Evolutionary conservation across 2,888 invertebrate species (phyloP), one percentile per base, ranked within the genome.

Genomic region (Muscina levida): DNA sequence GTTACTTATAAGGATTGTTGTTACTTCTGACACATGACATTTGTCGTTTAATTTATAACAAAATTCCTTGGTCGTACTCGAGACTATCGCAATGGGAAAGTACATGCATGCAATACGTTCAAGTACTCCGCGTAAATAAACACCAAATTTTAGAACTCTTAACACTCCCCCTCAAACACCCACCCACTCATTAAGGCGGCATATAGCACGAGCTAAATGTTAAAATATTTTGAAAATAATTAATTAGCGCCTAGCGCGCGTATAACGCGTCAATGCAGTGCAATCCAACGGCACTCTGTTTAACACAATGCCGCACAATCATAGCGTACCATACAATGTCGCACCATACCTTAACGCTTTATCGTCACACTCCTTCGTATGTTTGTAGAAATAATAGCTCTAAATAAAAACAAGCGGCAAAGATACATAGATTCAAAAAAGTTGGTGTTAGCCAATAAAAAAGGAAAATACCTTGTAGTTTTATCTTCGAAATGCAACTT

Each of bases 21-120:
- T 79, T 70, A 62, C 65, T 31, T 68, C 46, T 76, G 79, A 79
- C 79, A 76, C 76, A 62, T 68, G 76, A 72, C 76, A 76, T 79
- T 72, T 76, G 72, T 76, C 56, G 51, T 56, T 57, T 68, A 51
- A 48, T 65, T 46, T 8, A 31, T 15, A 15, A 53, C 13, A 17
- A 53, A 68, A 39, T 39, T 42, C 6, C 6, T 15, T 5, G 48
- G 19, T 51, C 51, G 19, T 5, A n/a, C 6, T 24, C 24, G 17
- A 13, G n/a, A 65, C 13, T 17, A 44, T 24, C 3, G 4, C 13
- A 22, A 65, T 8, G 42, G 3, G 44, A 26, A 31, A 31, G 31
- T 8, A 8, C 31, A 31, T 31, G 31, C 8, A 31, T 8, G 31
- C 4, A n/a, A n/a, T n/a, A 31, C 39, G 13, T 22, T 15, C 51